These are phyloP conservation scores for Podarcis lilfordi DNA, from an alignment of 2,797 vertebrate genomes.

Conservation along the genomic window DNA sequence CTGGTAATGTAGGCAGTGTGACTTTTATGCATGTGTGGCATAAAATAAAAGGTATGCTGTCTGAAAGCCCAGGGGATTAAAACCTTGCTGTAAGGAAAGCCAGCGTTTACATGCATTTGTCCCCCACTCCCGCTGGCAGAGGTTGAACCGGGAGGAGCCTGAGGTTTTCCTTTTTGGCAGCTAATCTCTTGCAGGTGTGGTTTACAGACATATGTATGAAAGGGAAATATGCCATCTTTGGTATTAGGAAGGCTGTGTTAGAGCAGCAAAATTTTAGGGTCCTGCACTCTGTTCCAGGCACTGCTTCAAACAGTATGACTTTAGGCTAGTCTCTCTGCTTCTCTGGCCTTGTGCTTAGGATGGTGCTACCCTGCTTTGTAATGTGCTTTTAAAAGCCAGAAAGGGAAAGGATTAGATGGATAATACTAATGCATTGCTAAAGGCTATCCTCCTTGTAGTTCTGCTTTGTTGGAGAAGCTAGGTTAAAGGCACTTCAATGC, in stretches of 20 bases:
- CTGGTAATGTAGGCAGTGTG: neutral
- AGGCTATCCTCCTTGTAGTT: neutral
- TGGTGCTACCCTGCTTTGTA: neutral
- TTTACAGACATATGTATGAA: neutral
- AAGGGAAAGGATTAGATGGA: neutral
- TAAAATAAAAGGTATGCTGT: constrained; percentile 5
- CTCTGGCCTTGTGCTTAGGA: neutral
- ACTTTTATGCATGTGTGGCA: neutral
- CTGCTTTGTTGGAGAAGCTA: neutral
- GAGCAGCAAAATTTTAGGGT: neutral
- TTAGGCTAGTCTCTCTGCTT: neutral
- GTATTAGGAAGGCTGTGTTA: neutral
- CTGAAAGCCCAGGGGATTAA: constrained; percentile 10
- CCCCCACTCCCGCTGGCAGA: constrained; percentile 22
- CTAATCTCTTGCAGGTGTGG: constrained; percentile 38
- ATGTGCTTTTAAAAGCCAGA: neutral
- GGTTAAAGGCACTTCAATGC: neutral
- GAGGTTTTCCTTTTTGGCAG: neutral
- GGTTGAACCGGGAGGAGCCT: neutral
- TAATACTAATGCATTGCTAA: neutral
- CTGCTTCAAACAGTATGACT: neutral
- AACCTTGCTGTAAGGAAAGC: neutral
- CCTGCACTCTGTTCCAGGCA: neutral
- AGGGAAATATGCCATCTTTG: neutral
- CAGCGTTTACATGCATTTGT: constrained; percentile 9